These are phyloP conservation scores for Elymnias hypermnestra DNA, from an alignment of 1,140 invertebrate species.

Conservation along the genomic window DNA sequence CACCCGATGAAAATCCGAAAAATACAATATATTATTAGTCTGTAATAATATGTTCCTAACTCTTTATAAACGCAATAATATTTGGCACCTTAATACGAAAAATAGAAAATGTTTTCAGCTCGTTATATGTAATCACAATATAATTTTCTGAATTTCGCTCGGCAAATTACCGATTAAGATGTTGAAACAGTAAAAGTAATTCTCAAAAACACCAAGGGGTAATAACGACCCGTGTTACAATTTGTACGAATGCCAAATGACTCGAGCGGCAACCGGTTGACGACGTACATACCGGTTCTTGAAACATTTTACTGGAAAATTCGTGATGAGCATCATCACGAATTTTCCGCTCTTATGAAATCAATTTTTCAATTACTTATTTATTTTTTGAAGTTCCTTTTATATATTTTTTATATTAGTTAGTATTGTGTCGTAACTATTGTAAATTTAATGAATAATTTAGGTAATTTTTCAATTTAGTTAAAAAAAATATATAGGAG, in stretches of 20 bases:
- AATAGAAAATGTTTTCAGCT: not conserved
- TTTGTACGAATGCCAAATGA: conserved; percentile 12
- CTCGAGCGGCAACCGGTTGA: conserved; percentile 3
- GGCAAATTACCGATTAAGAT: not conserved
- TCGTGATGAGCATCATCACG: too few relatives aligned
- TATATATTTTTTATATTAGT: too few relatives aligned
- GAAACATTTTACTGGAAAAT: not conserved
- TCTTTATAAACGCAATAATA: too few relatives aligned
- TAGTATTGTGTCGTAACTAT: too few relatives aligned
- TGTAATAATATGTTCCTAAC: too few relatives aligned
- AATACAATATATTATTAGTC: too few relatives aligned
- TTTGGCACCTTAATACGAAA: not conserved
- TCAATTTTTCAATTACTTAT: too few relatives aligned
- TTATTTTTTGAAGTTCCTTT: too few relatives aligned
- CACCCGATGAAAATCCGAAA: too few relatives aligned
- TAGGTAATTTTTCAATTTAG: too few relatives aligned
- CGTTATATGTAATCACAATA: not conserved
- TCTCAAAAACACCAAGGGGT: not conserved
- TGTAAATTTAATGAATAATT: not conserved
- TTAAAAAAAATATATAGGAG: too few relatives aligned
- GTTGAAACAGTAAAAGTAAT: not conserved
- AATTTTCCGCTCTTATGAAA: too few relatives aligned
- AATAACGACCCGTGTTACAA: conserved; percentile 6
- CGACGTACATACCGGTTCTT: not conserved
- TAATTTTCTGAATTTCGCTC: not conserved